These are phyloP conservation scores for Aphelocoma californica DNA, from an alignment of 2,797 vertebrate species.

Conservation along the genomic window DNA sequence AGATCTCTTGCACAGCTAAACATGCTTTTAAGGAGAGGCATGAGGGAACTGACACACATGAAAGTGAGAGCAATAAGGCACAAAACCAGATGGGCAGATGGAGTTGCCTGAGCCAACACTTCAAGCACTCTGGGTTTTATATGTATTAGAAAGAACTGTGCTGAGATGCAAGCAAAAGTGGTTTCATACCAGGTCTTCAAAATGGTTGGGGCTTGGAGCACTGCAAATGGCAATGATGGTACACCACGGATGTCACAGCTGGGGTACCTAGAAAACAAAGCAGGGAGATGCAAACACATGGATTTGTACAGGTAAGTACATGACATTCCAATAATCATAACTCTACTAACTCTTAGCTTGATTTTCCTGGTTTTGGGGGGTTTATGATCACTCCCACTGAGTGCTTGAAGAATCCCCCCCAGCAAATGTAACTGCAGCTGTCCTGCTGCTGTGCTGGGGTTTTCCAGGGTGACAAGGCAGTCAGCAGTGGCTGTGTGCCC, in stretches of 20 bases:
- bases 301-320: not conserved
- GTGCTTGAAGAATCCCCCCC: not conserved
- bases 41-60: not conserved
- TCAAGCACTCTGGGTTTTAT: not conserved
- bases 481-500: not conserved
- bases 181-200: not conserved
- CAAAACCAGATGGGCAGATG: constrained; percentile 24
- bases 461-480: not conserved
- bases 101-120: not conserved
- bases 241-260: not conserved
- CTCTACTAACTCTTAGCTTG: not conserved
- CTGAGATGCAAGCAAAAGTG: not conserved
- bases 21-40: not conserved
- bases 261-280: not conserved
- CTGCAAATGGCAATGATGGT: not conserved
- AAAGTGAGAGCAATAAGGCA: not conserved
- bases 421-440: not conserved
- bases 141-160: not conserved
- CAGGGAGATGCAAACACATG: not conserved
- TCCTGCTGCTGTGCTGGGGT: not conserved
- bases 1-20: not conserved
- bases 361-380: not conserved
- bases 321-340: accelerated
- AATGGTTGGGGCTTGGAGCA: not conserved
- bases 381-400: not conserved